A percentile compares a stretch with the other conserved stretches of the same genome.
Evolutionary conservation across 2,797 vertebrate species (phyloP).

Genomic region (Philypnodon macrostomus): DNA sequence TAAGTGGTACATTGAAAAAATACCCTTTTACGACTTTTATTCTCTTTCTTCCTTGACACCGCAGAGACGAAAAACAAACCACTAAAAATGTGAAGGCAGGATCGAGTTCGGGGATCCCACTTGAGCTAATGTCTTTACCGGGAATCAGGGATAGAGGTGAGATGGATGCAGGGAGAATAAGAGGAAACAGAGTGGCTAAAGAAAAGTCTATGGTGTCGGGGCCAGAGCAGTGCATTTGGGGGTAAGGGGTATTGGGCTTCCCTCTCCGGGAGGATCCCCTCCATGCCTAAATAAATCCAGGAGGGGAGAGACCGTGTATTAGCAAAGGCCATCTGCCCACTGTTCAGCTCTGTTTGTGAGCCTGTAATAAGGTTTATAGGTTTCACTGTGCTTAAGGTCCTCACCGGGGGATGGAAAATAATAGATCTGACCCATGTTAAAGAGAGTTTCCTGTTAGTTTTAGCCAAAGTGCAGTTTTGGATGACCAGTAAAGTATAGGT

Average conservation of each 20-base stretch:
- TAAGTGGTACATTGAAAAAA: constrained; percentile 52
- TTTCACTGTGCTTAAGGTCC: constrained; percentile 19
- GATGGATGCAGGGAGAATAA: constrained; percentile 32
- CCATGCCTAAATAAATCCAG: constrained; percentile 52
- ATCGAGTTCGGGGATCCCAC: constrained; percentile 49
- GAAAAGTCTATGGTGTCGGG: constrained; percentile 22
- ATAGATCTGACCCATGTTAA: neutral
- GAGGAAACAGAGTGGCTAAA: constrained; percentile 35
- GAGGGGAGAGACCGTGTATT: constrained; percentile 36
- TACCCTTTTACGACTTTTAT: constrained; percentile 38
- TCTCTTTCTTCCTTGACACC: constrained; percentile 42
- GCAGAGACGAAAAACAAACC: constrained; percentile 63
- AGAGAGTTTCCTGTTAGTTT: neutral
- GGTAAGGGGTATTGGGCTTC: constrained; percentile 45
- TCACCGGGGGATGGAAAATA: constrained; percentile 4
- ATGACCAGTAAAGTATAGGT: neutral
- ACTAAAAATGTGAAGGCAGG: constrained; percentile 63
- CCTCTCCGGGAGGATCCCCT: constrained; percentile 49
- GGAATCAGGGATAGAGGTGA: constrained; percentile 62
- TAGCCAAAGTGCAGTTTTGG: constrained; percentile 7
- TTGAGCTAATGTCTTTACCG: constrained; percentile 72
- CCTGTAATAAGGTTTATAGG: constrained; percentile 3
- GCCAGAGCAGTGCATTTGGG: constrained; percentile 15
- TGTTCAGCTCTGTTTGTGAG: too few species aligned
- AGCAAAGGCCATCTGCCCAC: constrained; percentile 31